A percentile compares a stretch with the other conserved stretches of the same genome.
phyloP scores from a whole-genome alignment of 2,888 invertebrate genomes.

The Lepidonotus clava region DNA sequence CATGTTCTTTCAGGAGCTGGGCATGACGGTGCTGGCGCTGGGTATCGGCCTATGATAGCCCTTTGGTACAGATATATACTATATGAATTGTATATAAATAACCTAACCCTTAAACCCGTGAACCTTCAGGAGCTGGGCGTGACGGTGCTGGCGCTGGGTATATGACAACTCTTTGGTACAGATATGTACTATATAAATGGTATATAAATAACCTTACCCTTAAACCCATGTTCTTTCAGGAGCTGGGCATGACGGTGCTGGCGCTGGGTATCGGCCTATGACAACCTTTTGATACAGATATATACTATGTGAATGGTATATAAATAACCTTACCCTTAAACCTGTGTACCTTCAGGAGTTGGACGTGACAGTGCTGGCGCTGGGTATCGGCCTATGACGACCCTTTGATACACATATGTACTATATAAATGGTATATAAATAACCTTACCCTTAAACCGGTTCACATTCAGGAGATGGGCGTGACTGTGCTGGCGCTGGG shows the following conservation, averaged over 20 bases:
- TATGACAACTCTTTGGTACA: neutral
- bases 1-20: neutral
- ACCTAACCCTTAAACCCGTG: neutral
- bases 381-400: neutral
- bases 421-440: neutral
- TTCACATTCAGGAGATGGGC: neutral
- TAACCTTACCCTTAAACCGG: neutral
- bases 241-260: conserved; percentile 35
- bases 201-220: neutral
- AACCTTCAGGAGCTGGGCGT: neutral
- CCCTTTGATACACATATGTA: neutral
- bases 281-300: neutral
- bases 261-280: conserved; percentile 48
- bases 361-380: neutral
- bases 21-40: neutral
- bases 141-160: neutral
- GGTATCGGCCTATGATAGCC: neutral
- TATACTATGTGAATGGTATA: neutral
- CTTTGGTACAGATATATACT: neutral
- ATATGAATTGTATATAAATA: neutral
- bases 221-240: neutral
- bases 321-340: neutral
- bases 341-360: neutral
- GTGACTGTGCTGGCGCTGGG: neutral
- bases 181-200: neutral